A percentile compares a stretch with the other conserved stretches of the same genome.
These are phyloP conservation scores for Petrophora chlorosata DNA, from an alignment of 2,888 invertebrate genomes.

Conservation along the genomic window DNA sequence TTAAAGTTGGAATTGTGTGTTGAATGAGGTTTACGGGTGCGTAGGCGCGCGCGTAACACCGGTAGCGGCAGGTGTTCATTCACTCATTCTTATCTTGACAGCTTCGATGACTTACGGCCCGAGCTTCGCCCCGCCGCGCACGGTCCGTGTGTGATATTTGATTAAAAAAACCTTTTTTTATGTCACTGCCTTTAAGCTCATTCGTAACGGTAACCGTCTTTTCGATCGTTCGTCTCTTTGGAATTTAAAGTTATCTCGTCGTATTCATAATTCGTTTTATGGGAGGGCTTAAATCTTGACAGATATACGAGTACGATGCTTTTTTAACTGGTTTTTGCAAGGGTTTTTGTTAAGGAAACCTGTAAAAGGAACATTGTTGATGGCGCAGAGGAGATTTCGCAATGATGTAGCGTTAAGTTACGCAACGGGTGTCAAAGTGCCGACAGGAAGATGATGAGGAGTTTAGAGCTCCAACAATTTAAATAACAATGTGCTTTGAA, in stretches of 20 bases:
- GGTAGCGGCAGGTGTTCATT: constrained; percentile 81
- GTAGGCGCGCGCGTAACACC: constrained; percentile 80
- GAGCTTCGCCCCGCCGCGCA: constrained; percentile 51
- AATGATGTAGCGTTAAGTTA: constrained; percentile 45
- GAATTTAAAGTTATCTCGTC: constrained; percentile 70
- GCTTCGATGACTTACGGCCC: constrained; percentile 80
- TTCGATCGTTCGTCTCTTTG: constrained; percentile 67
- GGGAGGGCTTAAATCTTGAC: constrained; percentile 62
- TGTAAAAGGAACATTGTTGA: constrained; percentile 27
- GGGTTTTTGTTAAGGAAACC: constrained; percentile 31
- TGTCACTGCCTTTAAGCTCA: constrained; percentile 74
- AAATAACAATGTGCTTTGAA: constrained; percentile 53
- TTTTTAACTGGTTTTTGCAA: constrained; percentile 36
- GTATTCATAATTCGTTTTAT: constrained; percentile 58
- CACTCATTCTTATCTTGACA: constrained; percentile 83
- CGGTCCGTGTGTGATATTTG: constrained; percentile 72
- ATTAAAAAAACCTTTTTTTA: constrained; percentile 67
- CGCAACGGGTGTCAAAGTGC: constrained; percentile 44
- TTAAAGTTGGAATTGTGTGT: constrained; percentile 58
- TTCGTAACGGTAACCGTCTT: constrained; percentile 80
- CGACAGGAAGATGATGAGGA: constrained; percentile 43
- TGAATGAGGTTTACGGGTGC: constrained; percentile 52
- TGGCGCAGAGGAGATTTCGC: constrained; percentile 43
- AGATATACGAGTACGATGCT: constrained; percentile 56
- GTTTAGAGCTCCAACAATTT: constrained; percentile 41